Base-by-base conservation (phyloP, 1,140 invertebrate species). In the Tribolium castaneum region DNA sequence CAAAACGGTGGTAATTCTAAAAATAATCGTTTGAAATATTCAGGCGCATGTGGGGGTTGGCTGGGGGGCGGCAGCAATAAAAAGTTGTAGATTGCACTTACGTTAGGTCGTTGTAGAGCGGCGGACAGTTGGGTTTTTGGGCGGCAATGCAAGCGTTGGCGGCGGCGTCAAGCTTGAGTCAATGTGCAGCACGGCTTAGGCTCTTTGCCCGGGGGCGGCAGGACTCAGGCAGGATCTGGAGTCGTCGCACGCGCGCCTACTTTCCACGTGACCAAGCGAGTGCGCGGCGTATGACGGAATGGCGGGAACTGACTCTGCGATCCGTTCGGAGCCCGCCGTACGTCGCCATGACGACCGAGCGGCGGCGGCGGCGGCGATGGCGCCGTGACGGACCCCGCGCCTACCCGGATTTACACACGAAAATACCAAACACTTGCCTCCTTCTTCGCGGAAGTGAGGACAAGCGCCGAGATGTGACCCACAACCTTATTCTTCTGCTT, bases 251-350 rank as follows among this genome's bases (percentile, higher is more conserved):
- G 54, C 71, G 76, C 72, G 54, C 76, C 39, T 62, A 75, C 52
- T 62, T 78, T 82, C 74, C 82, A 83, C 83, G 83, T 83, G 83
- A 84, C 83, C 81, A 80, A 70, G 78, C 79, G 79, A 81, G 79
- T 82, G 83, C 82, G 83, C 83, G 83, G 62, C 83, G 80, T 78
- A 72, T 66, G 80, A 78, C 80, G 79, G 83, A 84, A 83, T 84
- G 83, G 83, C 83, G 83, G 83, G 83, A 84, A 84, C 80, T 81
- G 82, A 78, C 73, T 75, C 45, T 45, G 54, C 70, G 35, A 50
- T 66, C 71, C 75, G 76, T 75, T 70, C 76, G 80, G 59, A 76
- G 80, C 70, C 74, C 77, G 79, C 80, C 45, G 75, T 62, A 54
- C 70, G 82, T 84, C 76, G 75, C 76, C 81, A 84, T 84, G 80